Base-by-base conservation (phyloP, 2,888 invertebrate species). In the Eueremaeus valkanovi region DNA sequence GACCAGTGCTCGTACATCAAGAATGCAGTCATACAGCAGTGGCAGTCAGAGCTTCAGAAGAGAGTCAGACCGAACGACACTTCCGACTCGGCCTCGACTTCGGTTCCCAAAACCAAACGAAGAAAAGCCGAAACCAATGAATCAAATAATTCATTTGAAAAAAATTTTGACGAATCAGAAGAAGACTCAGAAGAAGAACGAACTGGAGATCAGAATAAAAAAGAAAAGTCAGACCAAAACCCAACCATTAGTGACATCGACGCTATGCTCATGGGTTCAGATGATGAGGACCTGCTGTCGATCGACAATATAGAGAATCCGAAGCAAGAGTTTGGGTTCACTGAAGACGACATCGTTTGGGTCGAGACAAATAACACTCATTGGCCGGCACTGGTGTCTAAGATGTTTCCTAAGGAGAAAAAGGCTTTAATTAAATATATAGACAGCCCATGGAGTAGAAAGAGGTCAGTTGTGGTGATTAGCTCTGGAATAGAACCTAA, bases 321-420 rank as follows among this genome's bases (percentile, higher is more conserved):
- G 2, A 61, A 74, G 29, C 29, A 21, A 40, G 27, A 74, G 29
- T 76, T 76, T 42, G 75, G 73, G 81, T 77, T 75, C 85, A 33
- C 63, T 13, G 68, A 73, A n/a, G 72, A 77, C 58, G 77, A 76
- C 31, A 75, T 77, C 40, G 77, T 76, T 58, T 77, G 77, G 77
- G 75, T 73, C 6, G 75, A 76, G 16, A 36, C 45, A 8, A 29
- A 63, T 45, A 16, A 21, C 21, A 70, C 51, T 33, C 40, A 73
- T 40, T 77, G 77, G 77, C 77, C 77, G 21, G 77, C 77, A 24
- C 49, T 77, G 29, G 75, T 77, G 21, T 45, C 68, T 21, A 73
- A 73, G 31, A 42, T 77, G 6, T 45, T 63, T 58, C 18, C 40
- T 3, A 70, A 73, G n/a, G 73, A 73, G n/a, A 66, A 58, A 73